Conservation (phyloP, 2,797 vertebrate species). For the Rhadinocentrus ornatus region DNA sequence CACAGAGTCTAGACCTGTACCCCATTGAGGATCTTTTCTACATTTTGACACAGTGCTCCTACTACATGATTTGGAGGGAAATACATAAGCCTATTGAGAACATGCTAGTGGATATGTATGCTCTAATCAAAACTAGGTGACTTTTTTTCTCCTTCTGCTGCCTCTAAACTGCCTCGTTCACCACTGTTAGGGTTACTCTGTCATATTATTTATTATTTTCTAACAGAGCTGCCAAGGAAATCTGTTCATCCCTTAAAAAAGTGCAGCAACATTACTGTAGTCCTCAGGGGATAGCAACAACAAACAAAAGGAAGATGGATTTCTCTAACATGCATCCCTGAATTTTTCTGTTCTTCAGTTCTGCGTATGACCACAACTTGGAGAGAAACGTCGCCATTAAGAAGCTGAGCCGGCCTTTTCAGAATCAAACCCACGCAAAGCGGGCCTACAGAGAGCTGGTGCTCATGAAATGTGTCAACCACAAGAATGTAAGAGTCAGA, state of each 20-base stretch:
- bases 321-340: neutral
- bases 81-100: too few species aligned
- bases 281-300: neutral
- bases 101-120: neutral
- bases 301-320: neutral
- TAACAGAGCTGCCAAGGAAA: neutral
- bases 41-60: neutral
- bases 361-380: conserved; percentile 95
- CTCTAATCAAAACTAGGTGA: too few species aligned
- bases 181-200: neutral
- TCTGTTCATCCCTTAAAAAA: neutral
- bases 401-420: conserved; percentile 97
- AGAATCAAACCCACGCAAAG: conserved; percentile 98
- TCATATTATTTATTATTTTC: neutral
- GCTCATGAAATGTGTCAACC: conserved; percentile 99
- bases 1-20: neutral
- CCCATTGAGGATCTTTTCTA: too few species aligned
- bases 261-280: neutral
- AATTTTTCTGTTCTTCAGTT: conserved; percentile 78
- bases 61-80: too few species aligned
- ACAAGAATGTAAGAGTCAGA: conserved; percentile 93
- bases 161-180: neutral
- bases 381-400: conserved; percentile 98
- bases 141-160: too few species aligned
- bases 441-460: conserved; percentile 97